Evolutionary conservation across 2,888 invertebrate species (phyloP).

Genomic region (Troides oblongomaculatus): DNA sequence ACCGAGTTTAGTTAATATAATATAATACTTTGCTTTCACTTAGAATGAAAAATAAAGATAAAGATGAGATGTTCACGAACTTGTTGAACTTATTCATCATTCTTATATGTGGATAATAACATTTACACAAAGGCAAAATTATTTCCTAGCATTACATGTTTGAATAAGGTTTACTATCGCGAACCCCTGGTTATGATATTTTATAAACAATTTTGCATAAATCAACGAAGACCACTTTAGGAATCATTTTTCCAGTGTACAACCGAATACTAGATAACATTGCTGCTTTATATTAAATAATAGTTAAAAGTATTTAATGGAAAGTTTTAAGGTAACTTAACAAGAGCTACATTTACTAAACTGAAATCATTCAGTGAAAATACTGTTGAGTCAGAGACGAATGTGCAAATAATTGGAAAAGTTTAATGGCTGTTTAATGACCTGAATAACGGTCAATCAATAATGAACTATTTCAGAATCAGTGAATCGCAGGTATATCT

Average conservation of each 20-base stretch:
- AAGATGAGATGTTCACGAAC: no score
- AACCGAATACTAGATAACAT: neutral
- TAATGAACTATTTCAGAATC: slow-evolving; percentile 15
- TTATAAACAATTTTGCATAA: no score
- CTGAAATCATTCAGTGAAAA: neutral
- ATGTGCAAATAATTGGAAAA: neutral
- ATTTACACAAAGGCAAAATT: no score
- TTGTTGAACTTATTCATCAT: no score
- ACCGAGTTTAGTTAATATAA: no score
- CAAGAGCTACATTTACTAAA: no score
- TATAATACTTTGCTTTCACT: no score
- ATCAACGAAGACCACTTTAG: neutral
- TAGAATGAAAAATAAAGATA: no score
- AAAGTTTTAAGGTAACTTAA: neutral
- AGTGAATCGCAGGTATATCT: slow-evolving; percentile 4
- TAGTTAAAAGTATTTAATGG: neutral
- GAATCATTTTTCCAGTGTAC: neutral
- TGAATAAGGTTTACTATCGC: neutral
- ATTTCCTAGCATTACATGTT: no score
- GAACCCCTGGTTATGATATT: neutral
- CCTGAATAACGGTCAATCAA: neutral
- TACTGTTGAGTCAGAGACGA: neutral
- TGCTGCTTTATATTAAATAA: no score
- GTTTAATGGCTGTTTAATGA: slow-evolving; percentile 3
- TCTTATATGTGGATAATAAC: no score